These are phyloP conservation scores for Enteromius anoplus DNA, from an alignment of 2,797 vertebrate genomes.

Conservation along the genomic window DNA sequence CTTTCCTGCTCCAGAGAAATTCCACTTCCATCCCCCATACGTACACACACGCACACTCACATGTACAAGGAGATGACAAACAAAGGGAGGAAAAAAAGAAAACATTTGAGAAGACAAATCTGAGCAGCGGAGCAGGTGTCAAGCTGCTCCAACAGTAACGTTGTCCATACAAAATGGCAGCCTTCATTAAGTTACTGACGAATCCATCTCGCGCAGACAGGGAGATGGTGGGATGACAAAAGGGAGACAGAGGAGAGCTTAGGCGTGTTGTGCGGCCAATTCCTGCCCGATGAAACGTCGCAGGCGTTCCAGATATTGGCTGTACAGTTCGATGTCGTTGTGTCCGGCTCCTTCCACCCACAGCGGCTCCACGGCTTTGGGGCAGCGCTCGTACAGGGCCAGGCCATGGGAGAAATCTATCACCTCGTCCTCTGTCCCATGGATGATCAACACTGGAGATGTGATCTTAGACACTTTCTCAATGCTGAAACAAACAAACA, in stretches of 20 bases:
- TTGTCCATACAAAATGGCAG: conserved; percentile 29
- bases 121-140: background rate
- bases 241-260: conserved; percentile 53
- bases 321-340: conserved; percentile 95
- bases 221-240: conserved; percentile 18
- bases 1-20: conserved; percentile 7
- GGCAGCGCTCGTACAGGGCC: conserved; percentile 92
- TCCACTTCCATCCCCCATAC: conserved; percentile 25
- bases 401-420: conserved; percentile 94
- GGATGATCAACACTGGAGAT: conserved; percentile 93
- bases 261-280: conserved; percentile 81
- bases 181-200: background rate
- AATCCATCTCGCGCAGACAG: conserved; percentile 19
- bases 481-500: conserved; percentile 75
- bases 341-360: conserved; percentile 95
- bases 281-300: conserved; percentile 92
- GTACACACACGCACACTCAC: background rate
- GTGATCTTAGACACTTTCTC: conserved; percentile 95
- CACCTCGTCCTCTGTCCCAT: conserved; percentile 93
- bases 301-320: conserved; percentile 93
- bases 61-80: conserved; percentile 33
- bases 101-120: conserved; percentile 19
- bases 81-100: background rate
- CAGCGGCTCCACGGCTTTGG: conserved; percentile 92
- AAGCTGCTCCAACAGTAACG: conserved; percentile 4